A percentile compares a stretch with the other conserved stretches of the same genome.
Evolutionary conservation across 1,140 invertebrate species (phyloP).

Genomic region (Musca domestica): DNA sequence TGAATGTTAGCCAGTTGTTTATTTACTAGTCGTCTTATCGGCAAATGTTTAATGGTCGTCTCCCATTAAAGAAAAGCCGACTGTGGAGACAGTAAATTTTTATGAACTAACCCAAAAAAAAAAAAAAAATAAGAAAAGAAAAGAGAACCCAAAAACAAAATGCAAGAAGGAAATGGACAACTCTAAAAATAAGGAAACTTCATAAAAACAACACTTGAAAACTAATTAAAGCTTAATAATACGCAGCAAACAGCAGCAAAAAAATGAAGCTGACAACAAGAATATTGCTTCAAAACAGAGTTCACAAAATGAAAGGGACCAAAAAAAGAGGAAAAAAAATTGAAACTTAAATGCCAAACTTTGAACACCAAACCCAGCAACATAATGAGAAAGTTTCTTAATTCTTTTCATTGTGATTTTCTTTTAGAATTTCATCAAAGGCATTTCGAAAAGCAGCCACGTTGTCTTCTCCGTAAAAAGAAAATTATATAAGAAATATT

Average conservation of each 20-base stretch:
- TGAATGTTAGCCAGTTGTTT: too few relatives aligned
- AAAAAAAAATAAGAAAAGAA: not conserved
- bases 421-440: not conserved
- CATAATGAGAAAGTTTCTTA: slow-evolving; percentile 34
- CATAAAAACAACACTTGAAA: slow-evolving; percentile 53
- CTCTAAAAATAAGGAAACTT: slow-evolving; percentile 33
- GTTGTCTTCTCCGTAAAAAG: too few relatives aligned
- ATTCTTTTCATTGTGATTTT: too few relatives aligned
- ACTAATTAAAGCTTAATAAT: slow-evolving; percentile 54
- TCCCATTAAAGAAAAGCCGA: too few relatives aligned
- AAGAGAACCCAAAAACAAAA: not conserved
- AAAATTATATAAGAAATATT: too few relatives aligned
- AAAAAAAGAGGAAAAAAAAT: slow-evolving; percentile 37
- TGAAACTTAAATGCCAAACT: slow-evolving; percentile 1
- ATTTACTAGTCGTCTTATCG: slow-evolving; percentile 5
- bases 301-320: not conserved
- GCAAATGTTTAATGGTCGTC: too few relatives aligned
- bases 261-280: not conserved
- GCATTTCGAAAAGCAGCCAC: not conserved
- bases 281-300: too few relatives aligned
- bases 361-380: slow-evolving; percentile 30
- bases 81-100: not conserved
- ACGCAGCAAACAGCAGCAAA: slow-evolving; percentile 27
- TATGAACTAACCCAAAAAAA: not conserved
- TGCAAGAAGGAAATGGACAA: not conserved